Evolutionary conservation across 2,888 invertebrate species (phyloP).

Genomic region (Cephalotes varians): DNA sequence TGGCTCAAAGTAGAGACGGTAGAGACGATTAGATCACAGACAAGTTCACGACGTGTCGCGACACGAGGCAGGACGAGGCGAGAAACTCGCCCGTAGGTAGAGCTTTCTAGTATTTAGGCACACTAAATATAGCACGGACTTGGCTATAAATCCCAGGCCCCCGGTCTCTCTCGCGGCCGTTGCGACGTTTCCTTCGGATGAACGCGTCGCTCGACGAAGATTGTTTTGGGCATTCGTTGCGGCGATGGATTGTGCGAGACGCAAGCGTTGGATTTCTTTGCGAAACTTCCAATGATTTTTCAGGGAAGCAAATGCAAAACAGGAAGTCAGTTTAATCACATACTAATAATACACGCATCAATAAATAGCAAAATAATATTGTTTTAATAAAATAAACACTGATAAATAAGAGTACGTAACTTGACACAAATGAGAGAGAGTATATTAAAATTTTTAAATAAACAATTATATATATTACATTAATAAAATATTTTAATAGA

Average conservation of each 20-base stretch:
- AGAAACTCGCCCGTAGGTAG: constrained; percentile 62
- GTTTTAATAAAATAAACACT: background rate
- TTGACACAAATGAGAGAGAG: background rate
- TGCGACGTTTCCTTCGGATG: constrained; percentile 26
- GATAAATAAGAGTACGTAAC: background rate
- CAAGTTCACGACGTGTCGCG: constrained; percentile 51
- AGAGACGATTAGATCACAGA: constrained; percentile 39
- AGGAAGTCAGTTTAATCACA: background rate
- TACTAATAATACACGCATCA: background rate
- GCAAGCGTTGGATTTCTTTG: background rate
- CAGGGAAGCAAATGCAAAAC: background rate
- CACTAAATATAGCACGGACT: constrained; percentile 84
- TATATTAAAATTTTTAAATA: background rate
- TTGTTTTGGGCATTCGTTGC: background rate
- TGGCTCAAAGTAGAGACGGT: background rate
- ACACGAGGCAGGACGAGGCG: constrained; percentile 47
- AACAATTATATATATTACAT: background rate
- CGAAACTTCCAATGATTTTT: background rate
- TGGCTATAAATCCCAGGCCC: constrained; percentile 80
- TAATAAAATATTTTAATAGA: constrained; percentile 5
- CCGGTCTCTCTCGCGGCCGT: constrained; percentile 52
- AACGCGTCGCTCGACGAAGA: constrained; percentile 10
- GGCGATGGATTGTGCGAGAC: background rate
- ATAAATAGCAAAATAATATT: constrained; percentile 4
- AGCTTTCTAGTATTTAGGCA: constrained; percentile 80